phyloP scores from a whole-genome alignment of 2,113 vertebrate genomes.

The Pungitius pungitius region DNA sequence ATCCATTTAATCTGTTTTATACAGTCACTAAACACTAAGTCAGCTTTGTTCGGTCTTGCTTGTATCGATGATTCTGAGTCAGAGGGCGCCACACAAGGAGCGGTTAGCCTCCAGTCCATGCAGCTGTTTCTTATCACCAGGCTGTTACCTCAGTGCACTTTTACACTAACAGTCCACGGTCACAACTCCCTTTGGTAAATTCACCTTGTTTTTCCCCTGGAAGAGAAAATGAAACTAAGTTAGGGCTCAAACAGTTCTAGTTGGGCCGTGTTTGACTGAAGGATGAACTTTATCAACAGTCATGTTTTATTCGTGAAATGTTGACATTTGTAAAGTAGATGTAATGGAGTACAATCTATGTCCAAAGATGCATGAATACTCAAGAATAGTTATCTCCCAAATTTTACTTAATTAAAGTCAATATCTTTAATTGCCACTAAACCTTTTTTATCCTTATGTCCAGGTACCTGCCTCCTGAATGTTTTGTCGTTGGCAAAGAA shows the following conservation, averaged over 20 bases:
- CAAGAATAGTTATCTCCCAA: background rate
- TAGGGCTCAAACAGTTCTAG: background rate
- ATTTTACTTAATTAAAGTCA: background rate
- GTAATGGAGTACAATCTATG: background rate
- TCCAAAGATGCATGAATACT: background rate
- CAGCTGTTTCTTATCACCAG: too few species aligned
- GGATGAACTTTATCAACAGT: too few species aligned
- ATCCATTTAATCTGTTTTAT: too few species aligned
- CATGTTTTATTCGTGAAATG: background rate
- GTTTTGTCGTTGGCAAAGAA: conserved; percentile 99
- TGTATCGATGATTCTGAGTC: too few species aligned
- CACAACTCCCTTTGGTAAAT: too few species aligned
- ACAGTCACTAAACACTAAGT: too few species aligned
- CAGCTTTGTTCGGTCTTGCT: too few species aligned
- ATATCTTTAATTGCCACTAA: background rate
- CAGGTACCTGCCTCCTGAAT: conserved; percentile 98
- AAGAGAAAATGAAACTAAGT: background rate
- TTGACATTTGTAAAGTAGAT: background rate
- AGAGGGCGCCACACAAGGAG: too few species aligned
- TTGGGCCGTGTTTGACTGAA: background rate
- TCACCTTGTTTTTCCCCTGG: too few species aligned
- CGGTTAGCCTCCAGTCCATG: too few species aligned
- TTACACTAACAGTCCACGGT: too few species aligned
- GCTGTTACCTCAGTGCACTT: too few species aligned
- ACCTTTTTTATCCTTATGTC: background rate